These are phyloP conservation scores for Actinernus sp. DNA, from an alignment of 92 coral and sea anemone species.

Conservation along the genomic window DNA sequence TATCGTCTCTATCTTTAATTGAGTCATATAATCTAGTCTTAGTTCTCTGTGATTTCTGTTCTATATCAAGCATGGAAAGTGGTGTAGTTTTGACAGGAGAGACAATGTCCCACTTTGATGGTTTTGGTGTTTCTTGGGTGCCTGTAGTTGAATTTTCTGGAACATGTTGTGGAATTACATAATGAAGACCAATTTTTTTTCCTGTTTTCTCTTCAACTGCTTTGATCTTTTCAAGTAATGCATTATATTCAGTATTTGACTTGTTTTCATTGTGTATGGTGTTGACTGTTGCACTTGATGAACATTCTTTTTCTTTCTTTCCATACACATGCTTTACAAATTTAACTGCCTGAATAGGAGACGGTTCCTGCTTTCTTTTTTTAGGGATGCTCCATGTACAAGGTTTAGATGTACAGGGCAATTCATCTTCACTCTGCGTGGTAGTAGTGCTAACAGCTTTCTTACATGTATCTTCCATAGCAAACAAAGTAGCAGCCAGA, in stretches of 20 bases:
- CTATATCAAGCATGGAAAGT: constrained; percentile 61
- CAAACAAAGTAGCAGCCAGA: constrained; percentile 67
- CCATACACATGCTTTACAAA: constrained; percentile 74
- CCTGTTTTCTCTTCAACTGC: constrained; percentile 58
- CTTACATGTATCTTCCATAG: constrained; percentile 57
- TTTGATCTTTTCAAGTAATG: constrained; percentile 52
- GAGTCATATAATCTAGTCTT: constrained; percentile 26
- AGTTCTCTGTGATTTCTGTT: constrained; percentile 53
- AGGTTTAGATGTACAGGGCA: constrained; percentile 68
- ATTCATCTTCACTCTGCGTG: not conserved
- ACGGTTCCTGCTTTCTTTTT: constrained; percentile 55
- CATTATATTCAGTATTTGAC: constrained; percentile 5
- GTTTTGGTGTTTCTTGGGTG: not conserved
- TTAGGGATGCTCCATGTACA: constrained; percentile 59
- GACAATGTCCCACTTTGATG: constrained; percentile 48
- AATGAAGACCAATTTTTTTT: constrained; percentile 58
- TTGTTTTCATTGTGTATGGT: constrained; percentile 5
- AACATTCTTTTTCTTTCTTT: constrained; percentile 14
- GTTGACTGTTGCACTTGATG: constrained; percentile 8
- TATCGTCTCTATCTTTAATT: constrained; percentile 21
- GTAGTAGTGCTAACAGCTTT: not conserved
- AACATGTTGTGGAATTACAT: constrained; percentile 52
- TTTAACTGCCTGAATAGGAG: constrained; percentile 45
- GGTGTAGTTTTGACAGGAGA: constrained; percentile 64
- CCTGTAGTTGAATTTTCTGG: constrained; percentile 15